Percentiles rank a stretch among this genome's conserved stretches.
These are phyloP conservation scores for Neomonachus schauinslandi DNA, from an alignment of 2,113 vertebrate genomes.

Conservation along the genomic window DNA sequence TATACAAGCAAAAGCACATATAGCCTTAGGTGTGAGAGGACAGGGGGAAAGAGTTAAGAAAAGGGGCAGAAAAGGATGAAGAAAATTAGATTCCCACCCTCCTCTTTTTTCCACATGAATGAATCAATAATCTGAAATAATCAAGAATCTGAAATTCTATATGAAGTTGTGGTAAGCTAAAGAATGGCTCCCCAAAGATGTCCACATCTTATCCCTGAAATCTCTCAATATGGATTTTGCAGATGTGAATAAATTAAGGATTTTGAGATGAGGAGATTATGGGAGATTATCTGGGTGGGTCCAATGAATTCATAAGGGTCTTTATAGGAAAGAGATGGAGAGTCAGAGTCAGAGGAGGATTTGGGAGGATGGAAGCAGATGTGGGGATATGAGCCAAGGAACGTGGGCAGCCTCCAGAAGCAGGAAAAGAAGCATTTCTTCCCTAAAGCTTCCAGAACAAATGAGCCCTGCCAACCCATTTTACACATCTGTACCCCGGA, in stretches of 20 bases:
- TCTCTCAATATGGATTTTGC: background rate
- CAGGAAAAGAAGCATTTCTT: background rate
- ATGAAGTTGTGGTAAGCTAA: background rate
- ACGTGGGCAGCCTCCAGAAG: background rate
- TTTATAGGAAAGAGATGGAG: background rate
- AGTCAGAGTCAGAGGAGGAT: background rate
- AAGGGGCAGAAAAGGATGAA: background rate
- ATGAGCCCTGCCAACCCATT: background rate
- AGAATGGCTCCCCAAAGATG: background rate
- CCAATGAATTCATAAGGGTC: background rate
- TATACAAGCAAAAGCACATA: background rate
- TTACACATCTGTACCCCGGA: background rate
- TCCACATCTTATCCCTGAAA: background rate
- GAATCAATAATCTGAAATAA: no score
- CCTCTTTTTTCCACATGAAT: background rate
- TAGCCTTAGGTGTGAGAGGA: background rate
- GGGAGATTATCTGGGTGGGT: background rate
- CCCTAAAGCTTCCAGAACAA: rapidly evolving
- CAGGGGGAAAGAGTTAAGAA: background rate
- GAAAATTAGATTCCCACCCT: background rate
- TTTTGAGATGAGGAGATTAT: background rate
- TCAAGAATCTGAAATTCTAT: background rate
- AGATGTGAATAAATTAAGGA: background rate
- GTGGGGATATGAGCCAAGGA: background rate
- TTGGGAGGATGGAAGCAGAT: background rate